These are phyloP conservation scores for Ridgeia piscesae DNA, from an alignment of 1,140 invertebrate species.

Conservation along the genomic window DNA sequence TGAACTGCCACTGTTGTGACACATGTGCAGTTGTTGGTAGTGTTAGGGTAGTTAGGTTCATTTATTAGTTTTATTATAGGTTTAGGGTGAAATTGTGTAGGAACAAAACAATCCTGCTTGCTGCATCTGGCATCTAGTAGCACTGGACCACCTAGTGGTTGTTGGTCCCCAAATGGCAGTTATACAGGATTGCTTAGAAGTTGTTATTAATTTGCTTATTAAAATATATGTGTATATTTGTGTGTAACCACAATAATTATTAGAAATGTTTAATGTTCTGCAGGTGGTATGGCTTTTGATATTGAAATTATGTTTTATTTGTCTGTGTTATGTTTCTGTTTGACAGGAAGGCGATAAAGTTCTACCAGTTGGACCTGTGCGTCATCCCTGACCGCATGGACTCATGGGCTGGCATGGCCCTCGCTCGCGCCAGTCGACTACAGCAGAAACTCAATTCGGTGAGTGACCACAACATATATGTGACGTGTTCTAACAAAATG, in stretches of 20 bases:
- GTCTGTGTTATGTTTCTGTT: constrained; percentile 22
- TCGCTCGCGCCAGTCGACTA: constrained; percentile 77
- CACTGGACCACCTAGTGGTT: no score
- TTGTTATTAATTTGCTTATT: no score
- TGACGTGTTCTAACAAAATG: no score
- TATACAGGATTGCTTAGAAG: no score
- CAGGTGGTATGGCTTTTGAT: background rate
- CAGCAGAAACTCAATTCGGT: constrained; percentile 79
- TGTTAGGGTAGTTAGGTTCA: no score
- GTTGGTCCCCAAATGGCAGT: no score
- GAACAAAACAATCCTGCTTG: no score
- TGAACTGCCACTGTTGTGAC: background rate
- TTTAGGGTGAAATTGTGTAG: no score
- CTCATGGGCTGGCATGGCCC: constrained; percentile 87
- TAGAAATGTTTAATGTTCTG: background rate
- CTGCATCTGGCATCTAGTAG: no score
- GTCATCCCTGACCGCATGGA: constrained; percentile 77
- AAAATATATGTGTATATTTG: no score
- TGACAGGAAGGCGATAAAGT: constrained; percentile 71
- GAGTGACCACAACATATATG: constrained; percentile 29
- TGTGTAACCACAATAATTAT: no score
- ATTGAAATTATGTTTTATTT: constrained; percentile 12
- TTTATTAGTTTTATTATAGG: no score
- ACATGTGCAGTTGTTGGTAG: background rate
- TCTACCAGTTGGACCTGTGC: constrained; percentile 81